Conservation (phyloP, 53 echinoderm and acorn worm species). For the Holothuria leucospilota region DNA sequence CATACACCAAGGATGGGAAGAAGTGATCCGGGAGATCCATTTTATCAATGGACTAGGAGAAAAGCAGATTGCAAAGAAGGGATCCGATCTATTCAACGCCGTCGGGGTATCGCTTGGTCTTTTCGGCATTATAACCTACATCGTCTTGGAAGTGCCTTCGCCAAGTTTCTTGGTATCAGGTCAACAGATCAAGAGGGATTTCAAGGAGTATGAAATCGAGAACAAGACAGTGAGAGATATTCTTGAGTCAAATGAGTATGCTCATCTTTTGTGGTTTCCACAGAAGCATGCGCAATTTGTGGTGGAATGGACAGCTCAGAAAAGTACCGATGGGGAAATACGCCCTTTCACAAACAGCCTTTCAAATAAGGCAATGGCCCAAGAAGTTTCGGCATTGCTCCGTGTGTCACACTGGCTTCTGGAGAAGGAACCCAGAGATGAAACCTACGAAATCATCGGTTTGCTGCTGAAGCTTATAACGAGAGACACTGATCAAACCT, state of each 20-base stretch:
- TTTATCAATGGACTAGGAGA: neutral
- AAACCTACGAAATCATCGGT: neutral
- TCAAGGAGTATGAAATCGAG: neutral
- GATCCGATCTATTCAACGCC: neutral
- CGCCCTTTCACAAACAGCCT: neutral
- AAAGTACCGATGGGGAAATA: neutral
- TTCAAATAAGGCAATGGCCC: too few species aligned
- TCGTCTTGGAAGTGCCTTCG: neutral
- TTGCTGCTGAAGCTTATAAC: neutral
- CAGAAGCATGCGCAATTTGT: neutral
- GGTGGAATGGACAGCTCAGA: neutral
- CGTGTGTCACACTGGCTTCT: neutral
- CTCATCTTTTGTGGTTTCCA: neutral
- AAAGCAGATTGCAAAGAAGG: neutral
- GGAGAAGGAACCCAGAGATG: neutral
- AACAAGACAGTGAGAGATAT: neutral
- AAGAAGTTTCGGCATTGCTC: neutral
- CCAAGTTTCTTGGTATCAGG: neutral
- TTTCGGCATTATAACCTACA: conserved; percentile 4
- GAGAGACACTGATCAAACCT: neutral
- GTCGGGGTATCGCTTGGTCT: conserved; percentile 20
- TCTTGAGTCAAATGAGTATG: neutral
- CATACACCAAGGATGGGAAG: neutral
- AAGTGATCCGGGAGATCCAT: conserved; percentile 18
- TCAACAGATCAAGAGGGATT: neutral